Evolutionary conservation across 1,140 invertebrate genomes (phyloP).

Genomic region (Drosophila chauvacae): DNA sequence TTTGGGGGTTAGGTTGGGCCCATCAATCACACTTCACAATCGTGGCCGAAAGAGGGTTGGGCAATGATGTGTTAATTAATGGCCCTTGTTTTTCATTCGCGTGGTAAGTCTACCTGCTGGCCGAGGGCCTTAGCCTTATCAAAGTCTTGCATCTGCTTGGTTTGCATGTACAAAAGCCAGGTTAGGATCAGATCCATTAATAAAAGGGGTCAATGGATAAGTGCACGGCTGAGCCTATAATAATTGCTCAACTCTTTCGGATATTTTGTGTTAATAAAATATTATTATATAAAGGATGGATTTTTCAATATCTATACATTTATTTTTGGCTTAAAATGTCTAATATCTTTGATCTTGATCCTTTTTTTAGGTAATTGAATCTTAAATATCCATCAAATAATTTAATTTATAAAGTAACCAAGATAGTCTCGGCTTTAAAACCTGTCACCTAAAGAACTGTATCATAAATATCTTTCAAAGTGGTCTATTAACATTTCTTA

Average conservation of each 20-base stretch:
- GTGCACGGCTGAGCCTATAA: not conserved
- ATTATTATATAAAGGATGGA: too few species aligned
- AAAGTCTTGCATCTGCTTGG: constrained; percentile 30
- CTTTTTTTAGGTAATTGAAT: too few species aligned
- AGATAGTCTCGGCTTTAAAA: too few species aligned
- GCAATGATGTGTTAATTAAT: constrained; percentile 62
- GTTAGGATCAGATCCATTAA: not conserved
- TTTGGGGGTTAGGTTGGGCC: constrained; percentile 19
- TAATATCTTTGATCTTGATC: too few species aligned
- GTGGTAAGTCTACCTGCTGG: constrained; percentile 8
- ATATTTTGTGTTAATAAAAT: not conserved
- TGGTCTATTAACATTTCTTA: too few species aligned
- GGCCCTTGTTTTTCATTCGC: constrained; percentile 47
- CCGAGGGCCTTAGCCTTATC: constrained; percentile 27
- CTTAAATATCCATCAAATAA: too few species aligned
- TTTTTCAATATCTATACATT: not conserved
- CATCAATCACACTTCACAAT: constrained; percentile 57
- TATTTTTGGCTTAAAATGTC: too few species aligned
- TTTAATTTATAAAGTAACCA: not conserved
- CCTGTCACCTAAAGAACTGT: too few species aligned
- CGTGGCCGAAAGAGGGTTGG: constrained; percentile 39
- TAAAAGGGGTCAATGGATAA: constrained; percentile 13
- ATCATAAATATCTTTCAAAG: too few species aligned
- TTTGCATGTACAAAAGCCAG: constrained; percentile 28
- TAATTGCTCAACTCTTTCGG: not conserved